These are phyloP conservation scores for Siniperca obscura DNA, from an alignment of 2,797 vertebrate genomes.

Conservation along the genomic window DNA sequence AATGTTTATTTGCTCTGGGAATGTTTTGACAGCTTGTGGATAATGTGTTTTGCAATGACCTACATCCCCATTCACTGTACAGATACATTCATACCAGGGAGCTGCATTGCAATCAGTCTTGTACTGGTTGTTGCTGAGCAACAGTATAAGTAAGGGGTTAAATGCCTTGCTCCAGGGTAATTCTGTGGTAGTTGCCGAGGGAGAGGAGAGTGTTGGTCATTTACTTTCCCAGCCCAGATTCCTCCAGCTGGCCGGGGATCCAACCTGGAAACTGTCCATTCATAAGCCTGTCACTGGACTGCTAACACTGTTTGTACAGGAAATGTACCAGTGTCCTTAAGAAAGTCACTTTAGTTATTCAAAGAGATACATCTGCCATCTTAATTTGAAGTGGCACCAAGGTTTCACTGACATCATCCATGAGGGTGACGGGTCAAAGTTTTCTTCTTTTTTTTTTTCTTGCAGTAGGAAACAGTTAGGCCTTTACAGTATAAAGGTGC, in stretches of 20 bases:
- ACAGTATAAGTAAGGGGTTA: conserved; percentile 72
- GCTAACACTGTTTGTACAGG: conserved; percentile 3
- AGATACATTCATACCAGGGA: conserved; percentile 58
- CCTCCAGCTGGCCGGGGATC: conserved; percentile 36
- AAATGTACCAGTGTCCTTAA: conserved; percentile 11
- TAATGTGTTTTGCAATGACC: conserved; percentile 57
- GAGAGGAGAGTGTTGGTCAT: conserved; percentile 52
- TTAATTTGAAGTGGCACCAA: conserved; percentile 17
- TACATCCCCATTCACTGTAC: conserved; percentile 60
- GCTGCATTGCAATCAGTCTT: conserved; percentile 68
- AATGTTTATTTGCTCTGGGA: conserved; percentile 61
- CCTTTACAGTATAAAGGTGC: no score
- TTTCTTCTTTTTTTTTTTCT: not conserved
- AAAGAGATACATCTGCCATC: conserved; percentile 14
- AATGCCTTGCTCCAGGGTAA: conserved; percentile 75
- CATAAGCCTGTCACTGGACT: conserved; percentile 24
- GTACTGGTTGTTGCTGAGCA: conserved; percentile 56
- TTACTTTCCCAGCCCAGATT: conserved; percentile 49
- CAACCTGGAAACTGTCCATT: conserved; percentile 32
- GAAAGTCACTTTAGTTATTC: conserved; percentile 25
- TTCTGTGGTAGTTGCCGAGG: conserved; percentile 46
- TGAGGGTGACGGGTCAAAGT: not conserved
- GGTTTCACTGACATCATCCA: not conserved
- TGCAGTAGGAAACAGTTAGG: not conserved
- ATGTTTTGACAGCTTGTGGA: conserved; percentile 63